Percentiles rank a stretch among this genome's conserved stretches.
Conservation (phyloP, 2,113 vertebrate species). For the Procavia capensis region DNA sequence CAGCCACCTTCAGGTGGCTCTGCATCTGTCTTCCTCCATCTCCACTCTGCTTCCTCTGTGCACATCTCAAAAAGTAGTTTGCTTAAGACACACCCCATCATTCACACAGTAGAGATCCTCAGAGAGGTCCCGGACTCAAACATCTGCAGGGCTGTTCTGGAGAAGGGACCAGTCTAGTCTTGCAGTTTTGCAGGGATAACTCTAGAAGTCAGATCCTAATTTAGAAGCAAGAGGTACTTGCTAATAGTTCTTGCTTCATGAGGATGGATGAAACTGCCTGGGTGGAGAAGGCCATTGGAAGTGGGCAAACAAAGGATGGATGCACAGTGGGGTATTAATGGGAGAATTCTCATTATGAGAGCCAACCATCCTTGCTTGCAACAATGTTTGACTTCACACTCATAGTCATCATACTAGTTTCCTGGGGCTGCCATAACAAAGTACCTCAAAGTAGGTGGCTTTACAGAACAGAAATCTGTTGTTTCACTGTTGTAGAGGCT, state of each 20-base stretch:
- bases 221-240: neutral
- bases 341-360: neutral
- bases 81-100: too few relatives aligned
- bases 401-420: too few relatives aligned
- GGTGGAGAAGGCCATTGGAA: neutral
- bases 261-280: neutral
- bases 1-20: too few relatives aligned
- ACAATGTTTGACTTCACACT: neutral
- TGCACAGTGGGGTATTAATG: accelerated
- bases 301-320: neutral
- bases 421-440: too few relatives aligned
- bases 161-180: neutral
- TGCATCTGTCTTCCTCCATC: too few relatives aligned
- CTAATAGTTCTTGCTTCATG: neutral
- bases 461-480: too few relatives aligned
- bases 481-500: too few relatives aligned
- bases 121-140: neutral
- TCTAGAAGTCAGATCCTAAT: neutral
- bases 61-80: too few relatives aligned
- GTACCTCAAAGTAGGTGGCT: too few relatives aligned
- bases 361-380: neutral
- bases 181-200: neutral
- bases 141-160: neutral
- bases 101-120: neutral
- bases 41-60: too few relatives aligned